A percentile compares a stretch with the other conserved stretches of the same genome.
Conservation (phyloP, 2,797 vertebrate species). For the Cetoscarus ocellatus region DNA sequence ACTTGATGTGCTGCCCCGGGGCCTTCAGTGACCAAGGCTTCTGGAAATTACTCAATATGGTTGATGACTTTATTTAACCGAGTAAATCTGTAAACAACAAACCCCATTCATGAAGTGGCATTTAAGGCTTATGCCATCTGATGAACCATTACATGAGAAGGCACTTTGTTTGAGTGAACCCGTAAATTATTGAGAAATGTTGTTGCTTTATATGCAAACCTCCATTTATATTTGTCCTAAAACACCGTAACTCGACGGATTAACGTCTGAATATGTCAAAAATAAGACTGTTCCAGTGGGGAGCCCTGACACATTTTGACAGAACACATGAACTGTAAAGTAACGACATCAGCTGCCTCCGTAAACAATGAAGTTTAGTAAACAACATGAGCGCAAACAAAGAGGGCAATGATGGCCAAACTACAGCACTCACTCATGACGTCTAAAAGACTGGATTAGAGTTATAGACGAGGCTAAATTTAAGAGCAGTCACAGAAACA, state of each 20-base stretch:
- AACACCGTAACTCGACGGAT: neutral
- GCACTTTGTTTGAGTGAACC: neutral
- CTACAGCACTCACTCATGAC: neutral
- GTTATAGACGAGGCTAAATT: neutral
- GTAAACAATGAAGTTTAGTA: conserved; percentile 37
- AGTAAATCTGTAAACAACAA: conserved; percentile 14
- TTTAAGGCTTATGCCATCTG: neutral
- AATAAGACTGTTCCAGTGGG: neutral
- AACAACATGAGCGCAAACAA: conserved; percentile 19
- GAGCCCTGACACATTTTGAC: neutral
- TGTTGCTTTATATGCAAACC: neutral
- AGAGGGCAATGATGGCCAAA: neutral
- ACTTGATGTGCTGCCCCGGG: conserved; percentile 52
- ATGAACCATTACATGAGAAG: neutral
- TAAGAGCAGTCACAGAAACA: neutral
- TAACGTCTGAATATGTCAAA: neutral
- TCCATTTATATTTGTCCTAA: neutral
- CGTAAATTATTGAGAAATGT: neutral
- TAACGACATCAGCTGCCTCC: conserved; percentile 1
- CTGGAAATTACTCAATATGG: conserved; percentile 33
- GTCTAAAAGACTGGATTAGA: neutral
- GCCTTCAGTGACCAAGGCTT: conserved; percentile 42
- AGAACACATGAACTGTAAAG: neutral
- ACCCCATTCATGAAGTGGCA: neutral
- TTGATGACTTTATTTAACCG: conserved; percentile 19